A percentile compares a stretch with the other conserved stretches of the same genome.
These are phyloP conservation scores for Actinernus sp. DNA, from an alignment of 92 coral and sea anemone species.

Conservation along the genomic window DNA sequence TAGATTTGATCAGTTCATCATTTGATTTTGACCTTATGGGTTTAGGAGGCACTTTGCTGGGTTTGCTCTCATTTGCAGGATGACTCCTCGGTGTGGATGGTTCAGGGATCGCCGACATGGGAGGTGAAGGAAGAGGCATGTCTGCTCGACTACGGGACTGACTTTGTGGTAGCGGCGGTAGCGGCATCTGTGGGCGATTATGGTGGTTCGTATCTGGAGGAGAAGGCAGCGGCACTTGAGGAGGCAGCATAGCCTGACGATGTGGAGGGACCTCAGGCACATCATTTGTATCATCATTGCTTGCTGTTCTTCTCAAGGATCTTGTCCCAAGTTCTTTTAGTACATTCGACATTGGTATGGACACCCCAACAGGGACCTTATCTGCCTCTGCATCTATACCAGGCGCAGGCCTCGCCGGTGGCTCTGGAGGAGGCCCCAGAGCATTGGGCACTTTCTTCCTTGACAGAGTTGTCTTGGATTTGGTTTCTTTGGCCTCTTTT, in stretches of 20 bases:
- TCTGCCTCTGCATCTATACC: conserved; percentile 34
- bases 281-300: conserved; percentile 8
- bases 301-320: conserved; percentile 20
- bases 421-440: conserved; percentile 84
- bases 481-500: conserved; percentile 39
- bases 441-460: conserved; percentile 59
- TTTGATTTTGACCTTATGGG: conserved; percentile 44
- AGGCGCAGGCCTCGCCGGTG: conserved; percentile 65
- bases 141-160: conserved; percentile 15
- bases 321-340: conserved; percentile 59
- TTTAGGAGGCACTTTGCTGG: conserved; percentile 42
- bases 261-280: background rate
- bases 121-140: conserved; percentile 42
- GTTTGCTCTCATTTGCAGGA: conserved; percentile 26
- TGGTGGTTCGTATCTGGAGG: conserved; percentile 16
- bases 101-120: background rate
- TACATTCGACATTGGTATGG: conserved; percentile 61
- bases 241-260: conserved; percentile 5
- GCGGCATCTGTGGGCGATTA: conserved; percentile 38
- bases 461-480: conserved; percentile 42
- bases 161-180: conserved; percentile 12
- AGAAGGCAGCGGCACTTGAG: conserved; percentile 17
- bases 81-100: too few species aligned
- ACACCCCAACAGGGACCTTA: conserved; percentile 15
- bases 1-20: conserved; percentile 24